Conservation (phyloP, 35 echinoderm and acorn worm species). For the Patiria miniata region DNA sequence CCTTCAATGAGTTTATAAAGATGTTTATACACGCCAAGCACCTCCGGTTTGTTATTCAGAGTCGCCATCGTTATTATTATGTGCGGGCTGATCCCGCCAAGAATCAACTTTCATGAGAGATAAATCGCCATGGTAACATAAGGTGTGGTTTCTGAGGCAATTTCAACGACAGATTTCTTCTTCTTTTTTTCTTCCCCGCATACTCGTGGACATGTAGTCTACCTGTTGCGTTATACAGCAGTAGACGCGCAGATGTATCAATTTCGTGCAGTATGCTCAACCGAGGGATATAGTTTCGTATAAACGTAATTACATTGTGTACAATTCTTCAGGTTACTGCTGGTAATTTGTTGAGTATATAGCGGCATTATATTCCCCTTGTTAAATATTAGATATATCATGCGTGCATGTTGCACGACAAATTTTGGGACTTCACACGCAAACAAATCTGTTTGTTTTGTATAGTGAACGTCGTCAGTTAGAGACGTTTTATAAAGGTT, state of each 20-base stretch:
- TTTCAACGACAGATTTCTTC: background rate
- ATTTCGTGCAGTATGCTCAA: background rate
- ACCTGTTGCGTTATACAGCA: background rate
- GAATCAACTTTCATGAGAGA: background rate
- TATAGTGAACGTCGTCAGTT: too few relatives aligned
- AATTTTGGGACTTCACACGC: too few relatives aligned
- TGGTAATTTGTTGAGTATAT: too few relatives aligned
- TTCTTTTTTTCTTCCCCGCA: background rate
- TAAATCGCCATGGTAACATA: background rate
- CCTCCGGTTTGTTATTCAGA: background rate
- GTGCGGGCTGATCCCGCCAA: background rate
- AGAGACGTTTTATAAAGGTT: too few relatives aligned
- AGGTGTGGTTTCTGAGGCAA: too few relatives aligned
- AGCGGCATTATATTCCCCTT: too few relatives aligned
- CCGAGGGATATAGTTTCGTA: background rate
- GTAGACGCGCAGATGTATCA: background rate
- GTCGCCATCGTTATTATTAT: background rate
- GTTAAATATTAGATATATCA: too few relatives aligned
- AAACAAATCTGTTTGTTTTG: too few relatives aligned
- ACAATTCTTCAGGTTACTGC: too few relatives aligned
- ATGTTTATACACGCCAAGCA: background rate
- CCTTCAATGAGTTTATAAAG: background rate
- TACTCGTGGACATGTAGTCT: background rate
- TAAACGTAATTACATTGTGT: background rate
- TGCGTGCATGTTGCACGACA: too few relatives aligned